phyloP scores from a whole-genome alignment of 2,113 vertebrate genomes.

The Mesembrinibis cayennensis region DNA sequence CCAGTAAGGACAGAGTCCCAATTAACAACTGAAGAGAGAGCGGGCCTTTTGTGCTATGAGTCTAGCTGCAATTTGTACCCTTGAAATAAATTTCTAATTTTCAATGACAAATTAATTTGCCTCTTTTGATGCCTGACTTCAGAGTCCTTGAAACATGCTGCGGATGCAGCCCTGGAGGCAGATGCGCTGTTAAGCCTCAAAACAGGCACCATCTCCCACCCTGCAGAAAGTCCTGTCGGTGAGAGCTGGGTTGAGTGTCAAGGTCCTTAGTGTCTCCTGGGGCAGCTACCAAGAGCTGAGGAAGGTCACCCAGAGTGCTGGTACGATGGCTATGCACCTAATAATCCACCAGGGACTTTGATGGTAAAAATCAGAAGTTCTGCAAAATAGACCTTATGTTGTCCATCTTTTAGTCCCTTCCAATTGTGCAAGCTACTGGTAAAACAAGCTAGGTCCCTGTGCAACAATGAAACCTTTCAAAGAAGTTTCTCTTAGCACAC shows the following conservation, averaged over 20 bases:
- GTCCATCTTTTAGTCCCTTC: background rate
- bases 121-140: background rate
- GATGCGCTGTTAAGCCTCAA: background rate
- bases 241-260: background rate
- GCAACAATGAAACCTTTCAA: background rate
- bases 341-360: background rate
- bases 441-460: background rate
- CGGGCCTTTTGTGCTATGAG: background rate
- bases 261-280: background rate
- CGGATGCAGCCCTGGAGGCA: accelerated
- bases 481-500: background rate
- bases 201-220: background rate
- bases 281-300: background rate
- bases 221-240: background rate
- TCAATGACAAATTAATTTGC: background rate
- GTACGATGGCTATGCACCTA: accelerated
- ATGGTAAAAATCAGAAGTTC: background rate
- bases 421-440: background rate
- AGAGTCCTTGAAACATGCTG: background rate
- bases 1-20: background rate
- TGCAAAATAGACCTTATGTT: background rate
- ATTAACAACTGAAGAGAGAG: background rate
- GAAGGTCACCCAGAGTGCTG: background rate
- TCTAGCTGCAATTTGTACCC: background rate
- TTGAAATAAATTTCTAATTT: background rate